phyloP scores from a whole-genome alignment of 2,888 invertebrate species.

The Perithous albicinctus region DNA sequence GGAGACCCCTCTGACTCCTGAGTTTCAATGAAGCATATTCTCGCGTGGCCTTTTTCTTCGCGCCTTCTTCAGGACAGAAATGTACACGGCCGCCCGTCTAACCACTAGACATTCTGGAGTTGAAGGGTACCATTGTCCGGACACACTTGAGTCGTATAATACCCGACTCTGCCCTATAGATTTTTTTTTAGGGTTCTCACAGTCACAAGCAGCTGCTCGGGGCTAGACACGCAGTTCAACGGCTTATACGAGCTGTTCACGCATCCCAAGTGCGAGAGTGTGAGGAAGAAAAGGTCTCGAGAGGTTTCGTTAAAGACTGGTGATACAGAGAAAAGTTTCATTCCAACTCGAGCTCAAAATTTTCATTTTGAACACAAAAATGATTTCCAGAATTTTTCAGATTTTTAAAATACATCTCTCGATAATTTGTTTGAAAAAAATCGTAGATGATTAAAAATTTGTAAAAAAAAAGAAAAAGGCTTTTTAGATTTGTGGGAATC shows the following conservation, averaged over 20 bases:
- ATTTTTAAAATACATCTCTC: too few relatives aligned
- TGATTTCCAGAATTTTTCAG: too few relatives aligned
- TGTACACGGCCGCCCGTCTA: not conserved
- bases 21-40: not conserved
- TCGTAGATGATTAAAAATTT: too few relatives aligned
- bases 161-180: not conserved
- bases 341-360: not conserved
- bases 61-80: not conserved
- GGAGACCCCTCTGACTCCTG: not conserved
- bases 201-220: not conserved
- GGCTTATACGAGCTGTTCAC: not conserved
- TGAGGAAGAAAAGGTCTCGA: not conserved
- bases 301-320: not conserved
- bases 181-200: not conserved
- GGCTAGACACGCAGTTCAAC: not conserved
- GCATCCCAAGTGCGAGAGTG: not conserved
- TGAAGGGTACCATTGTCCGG: slow-evolving; percentile 12
- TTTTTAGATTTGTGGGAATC: too few relatives aligned
- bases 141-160: not conserved
- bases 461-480: too few relatives aligned
- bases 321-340: not conserved
- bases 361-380: too few relatives aligned
- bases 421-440: too few relatives aligned
- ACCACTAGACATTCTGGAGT: slow-evolving; percentile 3
- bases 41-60: not conserved